phyloP scores from a whole-genome alignment of 2,797 vertebrate species.

The Nothura maculosa region DNA sequence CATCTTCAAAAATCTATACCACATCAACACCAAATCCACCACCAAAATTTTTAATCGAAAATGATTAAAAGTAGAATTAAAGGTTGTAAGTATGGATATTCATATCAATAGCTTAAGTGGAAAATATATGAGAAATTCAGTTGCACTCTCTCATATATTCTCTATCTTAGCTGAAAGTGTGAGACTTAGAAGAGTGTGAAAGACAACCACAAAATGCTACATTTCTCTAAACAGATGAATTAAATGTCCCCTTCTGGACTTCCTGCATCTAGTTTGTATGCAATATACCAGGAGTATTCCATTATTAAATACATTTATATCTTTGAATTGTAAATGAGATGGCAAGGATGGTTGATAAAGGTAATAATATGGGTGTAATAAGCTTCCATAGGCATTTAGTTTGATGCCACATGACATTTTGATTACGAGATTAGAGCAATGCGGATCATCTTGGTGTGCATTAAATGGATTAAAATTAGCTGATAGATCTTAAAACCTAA shows the following conservation, averaged over 20 bases:
- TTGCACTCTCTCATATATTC: not conserved
- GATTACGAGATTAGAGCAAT: not conserved
- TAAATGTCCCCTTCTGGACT: not conserved
- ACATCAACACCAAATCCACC: not conserved
- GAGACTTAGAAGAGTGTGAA: not conserved
- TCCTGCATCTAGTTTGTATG: not conserved
- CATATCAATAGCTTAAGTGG: not conserved
- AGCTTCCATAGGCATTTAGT: not conserved
- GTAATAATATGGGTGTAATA: not conserved
- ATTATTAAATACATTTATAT: not conserved
- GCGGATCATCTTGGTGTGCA: not conserved
- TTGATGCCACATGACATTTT: not conserved
- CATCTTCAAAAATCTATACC: not conserved
- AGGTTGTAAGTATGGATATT: not conserved
- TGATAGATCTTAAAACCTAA: not conserved
- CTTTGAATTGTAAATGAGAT: not conserved
- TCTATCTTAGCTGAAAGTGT: not conserved
- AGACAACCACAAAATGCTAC: not conserved
- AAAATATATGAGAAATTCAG: not conserved
- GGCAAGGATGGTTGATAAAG: not conserved
- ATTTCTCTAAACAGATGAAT: not conserved
- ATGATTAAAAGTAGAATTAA: not conserved
- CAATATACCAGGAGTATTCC: not conserved
- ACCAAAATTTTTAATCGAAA: not conserved
- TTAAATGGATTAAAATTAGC: not conserved